Base-by-base conservation (phyloP, 2,888 invertebrate genomes). In the Lochmaea crataegi region DNA sequence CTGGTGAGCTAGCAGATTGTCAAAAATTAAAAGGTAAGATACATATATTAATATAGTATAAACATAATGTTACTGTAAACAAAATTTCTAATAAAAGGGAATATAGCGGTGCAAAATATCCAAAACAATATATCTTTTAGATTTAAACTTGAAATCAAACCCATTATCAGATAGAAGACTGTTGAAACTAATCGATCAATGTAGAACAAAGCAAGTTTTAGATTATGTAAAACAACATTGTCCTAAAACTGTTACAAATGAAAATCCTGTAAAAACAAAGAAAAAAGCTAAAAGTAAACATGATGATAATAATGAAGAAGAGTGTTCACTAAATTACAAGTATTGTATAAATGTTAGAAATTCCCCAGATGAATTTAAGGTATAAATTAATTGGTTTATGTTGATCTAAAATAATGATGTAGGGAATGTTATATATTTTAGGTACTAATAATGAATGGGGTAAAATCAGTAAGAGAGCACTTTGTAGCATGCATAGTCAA, bases 191-290 rank as follows among this genome's bases (percentile, higher is more conserved):
- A 91, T 94, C 0, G 91, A 92, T 77, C 94, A 94, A 82, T 92
- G 93, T 79, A 89, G 92, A 14, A 90, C 91, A 0, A 94, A 94
- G 82, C 93, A 94, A 85, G 89, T 95, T 5, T 78, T 95, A 38
- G 94, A 94, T 81, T 95, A 94, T 82, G 88, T 95, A 2, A 88
- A 91, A n/a, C 91, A 90, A 71, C 90, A 93, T 79, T 92, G 92
- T 80, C 86, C 89, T 0, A 89, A 88, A 80, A 79, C 78, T n/a
- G 70, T 42, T 48, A 64, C 71, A 42, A 66, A 57, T 11, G 45
- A 56, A 22, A 69, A 71, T 58, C 61, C 58, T 53, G 63, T 38
- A 10, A 82, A 83, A 57, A 86, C 85, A 51, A 86, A 84, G 67
- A 84, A 83, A 48, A 86, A 85, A 60, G 84, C 83, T 48, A 75